Evolutionary conservation across 92 coral and sea anemone genomes (phyloP), one percentile per base, ranked within the genome.

Genomic region (Siderastrea siderea): DNA sequence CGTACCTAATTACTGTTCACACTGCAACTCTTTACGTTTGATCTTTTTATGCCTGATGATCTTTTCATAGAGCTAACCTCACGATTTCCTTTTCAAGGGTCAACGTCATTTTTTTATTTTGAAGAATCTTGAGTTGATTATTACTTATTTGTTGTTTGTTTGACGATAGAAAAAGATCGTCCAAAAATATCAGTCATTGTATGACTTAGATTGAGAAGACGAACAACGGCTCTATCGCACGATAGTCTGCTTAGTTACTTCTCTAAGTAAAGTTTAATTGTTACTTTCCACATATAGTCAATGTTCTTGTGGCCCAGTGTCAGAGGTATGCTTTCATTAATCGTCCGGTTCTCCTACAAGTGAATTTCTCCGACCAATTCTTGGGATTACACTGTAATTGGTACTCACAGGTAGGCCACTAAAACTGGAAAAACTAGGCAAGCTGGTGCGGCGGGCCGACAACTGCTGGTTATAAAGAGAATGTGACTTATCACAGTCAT

Each of bases 381-480:
- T 78, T 2, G 82, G 82, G 1, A 60, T 45, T 47, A 47, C 16
- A 47, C 57, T 44, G 3, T 67, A 67, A 47, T 8, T 8, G 5
- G 26, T 46, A 16, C 38, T 46, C 6, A n/a, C 45, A 10, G 70
- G 14, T 47, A 13, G 57, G 12, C 46, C 14, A n/a, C 26, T 14
- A 77, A 44, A 45, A 57, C 38, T n/a, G 47, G 82, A 45, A 78
- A 16, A 14, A 15, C 46, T 38, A 3, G 70, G 55, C 1, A 15
- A 26, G 49, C 82, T 78, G 46, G 53, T 10, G 14, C 57, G 82
- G 17, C 82, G 82, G 5, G 82, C 47, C 47, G 47, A 49, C 50
- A 61, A 67, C 7, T 43, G 47, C 2, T 38, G 71, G 48, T 6
- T 8, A 47, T 3, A 11, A 38, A 5, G 46, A 7, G 70, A 47